Base-by-base conservation (phyloP, 2,888 invertebrate species). In the Labia minor region DNA sequence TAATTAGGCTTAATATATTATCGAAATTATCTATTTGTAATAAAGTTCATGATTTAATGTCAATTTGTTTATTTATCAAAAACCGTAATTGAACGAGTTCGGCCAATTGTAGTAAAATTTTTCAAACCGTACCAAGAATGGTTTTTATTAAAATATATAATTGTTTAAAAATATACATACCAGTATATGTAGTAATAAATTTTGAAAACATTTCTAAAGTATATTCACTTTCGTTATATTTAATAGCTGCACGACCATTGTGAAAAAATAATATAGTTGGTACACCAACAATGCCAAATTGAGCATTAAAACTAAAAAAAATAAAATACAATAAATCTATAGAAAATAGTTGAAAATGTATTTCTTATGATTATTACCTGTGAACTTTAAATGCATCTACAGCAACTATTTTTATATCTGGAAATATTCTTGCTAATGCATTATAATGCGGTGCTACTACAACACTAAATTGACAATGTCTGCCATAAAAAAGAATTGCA, bases 361-460 rank as follows among this genome's bases (percentile, higher is more conserved):
- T 37, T n/a, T n/a, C n/a, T n/a, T n/a, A 26, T 26, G 11, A 67
- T 16, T 26, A 71, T 74, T 76, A 83, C 83, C 79, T 85, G 74
- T 88, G 87, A 73, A 89, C 86, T 75, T 86, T 86, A 72, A 90
- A 83, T 1, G 95, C 93, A 81, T 98, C 95, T 18, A 97, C 85
- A 1, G 92, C 96, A 10, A 93, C 88, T 77, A 95, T 85, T 78
- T 89, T 89, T 0, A 98, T 81, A 72, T 87, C 86, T 1, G 94
- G 92, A 78, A 91, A 97, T 1, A 89, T 86, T 73, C 92, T 81
- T 1, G 95, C 90, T 21, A 97, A 77, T 0, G 95, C 91, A 81
- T 97, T 97, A 74, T 88, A 93, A 75, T 92, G 86, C 4, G 92
- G 92, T 0, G 95, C 95, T 6, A 93, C 90, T 75, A 88, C 85